phyloP scores from a whole-genome alignment of 2,113 vertebrate genomes.

The Zonotrichia leucophrys region DNA sequence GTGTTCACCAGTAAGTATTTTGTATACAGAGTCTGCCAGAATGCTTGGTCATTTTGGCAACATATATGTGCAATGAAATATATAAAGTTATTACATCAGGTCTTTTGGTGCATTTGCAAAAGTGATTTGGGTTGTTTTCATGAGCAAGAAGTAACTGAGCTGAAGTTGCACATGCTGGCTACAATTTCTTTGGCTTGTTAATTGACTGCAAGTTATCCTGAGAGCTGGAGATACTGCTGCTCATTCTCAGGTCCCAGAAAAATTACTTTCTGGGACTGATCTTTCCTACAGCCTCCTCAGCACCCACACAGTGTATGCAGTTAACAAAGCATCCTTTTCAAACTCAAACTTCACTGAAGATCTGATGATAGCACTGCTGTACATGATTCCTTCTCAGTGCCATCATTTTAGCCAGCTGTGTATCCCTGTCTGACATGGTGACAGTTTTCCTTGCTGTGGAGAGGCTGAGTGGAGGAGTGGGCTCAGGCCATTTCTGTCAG shows the following conservation, averaged over 20 bases:
- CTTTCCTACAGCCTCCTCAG: background rate
- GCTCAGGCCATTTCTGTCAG: background rate
- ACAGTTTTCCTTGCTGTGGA: background rate
- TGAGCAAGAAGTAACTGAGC: background rate
- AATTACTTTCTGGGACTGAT: background rate
- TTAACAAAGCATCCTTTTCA: background rate
- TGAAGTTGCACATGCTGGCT: background rate
- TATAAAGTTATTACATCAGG: background rate
- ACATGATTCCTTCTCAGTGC: background rate
- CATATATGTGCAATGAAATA: background rate
- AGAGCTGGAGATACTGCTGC: background rate
- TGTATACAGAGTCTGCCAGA: background rate
- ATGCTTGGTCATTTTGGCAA: background rate
- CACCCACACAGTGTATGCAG: rapidly evolving
- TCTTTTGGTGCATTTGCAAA: background rate
- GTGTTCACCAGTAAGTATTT: slow-evolving; percentile 90
- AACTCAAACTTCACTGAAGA: background rate
- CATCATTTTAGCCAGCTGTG: background rate
- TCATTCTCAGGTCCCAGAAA: background rate
- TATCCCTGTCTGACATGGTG: background rate
- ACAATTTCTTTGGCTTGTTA: background rate
- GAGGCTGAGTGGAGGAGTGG: background rate
- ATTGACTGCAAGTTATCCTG: background rate
- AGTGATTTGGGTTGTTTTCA: background rate
- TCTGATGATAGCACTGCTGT: background rate